Conservation (phyloP, 2,113 vertebrate genomes). For the Calyptomena viridis region DNA sequence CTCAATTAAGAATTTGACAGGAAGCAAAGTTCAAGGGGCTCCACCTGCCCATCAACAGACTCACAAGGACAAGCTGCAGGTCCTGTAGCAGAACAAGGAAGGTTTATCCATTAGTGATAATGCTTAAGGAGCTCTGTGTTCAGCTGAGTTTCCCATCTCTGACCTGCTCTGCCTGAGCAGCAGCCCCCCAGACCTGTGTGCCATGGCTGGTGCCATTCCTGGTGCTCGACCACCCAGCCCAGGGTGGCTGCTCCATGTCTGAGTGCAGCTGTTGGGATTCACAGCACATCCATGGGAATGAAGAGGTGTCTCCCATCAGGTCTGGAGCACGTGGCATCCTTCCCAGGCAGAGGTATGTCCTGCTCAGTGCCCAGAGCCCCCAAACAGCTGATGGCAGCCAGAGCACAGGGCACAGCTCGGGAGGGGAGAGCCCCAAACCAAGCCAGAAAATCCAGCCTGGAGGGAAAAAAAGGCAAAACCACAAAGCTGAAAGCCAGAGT, state of each 20-base stretch:
- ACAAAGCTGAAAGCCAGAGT: background rate
- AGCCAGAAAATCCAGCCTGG: background rate
- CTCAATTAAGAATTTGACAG: background rate
- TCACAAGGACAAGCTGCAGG: too few species aligned
- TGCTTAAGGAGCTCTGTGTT: background rate
- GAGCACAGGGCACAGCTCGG: background rate
- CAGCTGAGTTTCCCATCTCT: background rate
- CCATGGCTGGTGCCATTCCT: fast-evolving
- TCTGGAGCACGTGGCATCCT: fast-evolving
- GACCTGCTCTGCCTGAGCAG: background rate
- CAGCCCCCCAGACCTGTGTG: background rate
- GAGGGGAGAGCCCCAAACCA: background rate
- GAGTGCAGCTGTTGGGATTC: fast-evolving
- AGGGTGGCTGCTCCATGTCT: fast-evolving
- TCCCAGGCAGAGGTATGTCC: background rate
- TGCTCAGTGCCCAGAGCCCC: background rate
- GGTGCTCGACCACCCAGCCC: background rate
- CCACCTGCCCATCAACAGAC: background rate
- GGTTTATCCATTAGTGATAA: background rate
- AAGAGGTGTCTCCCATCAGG: fast-evolving
- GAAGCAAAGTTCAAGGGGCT: background rate
- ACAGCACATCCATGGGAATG: fast-evolving
- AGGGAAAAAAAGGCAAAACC: background rate
- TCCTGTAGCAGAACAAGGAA: background rate
- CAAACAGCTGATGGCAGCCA: background rate